Evolutionary conservation across 2,113 vertebrate genomes (phyloP).

Genomic region (Baryphthengus martii): DNA sequence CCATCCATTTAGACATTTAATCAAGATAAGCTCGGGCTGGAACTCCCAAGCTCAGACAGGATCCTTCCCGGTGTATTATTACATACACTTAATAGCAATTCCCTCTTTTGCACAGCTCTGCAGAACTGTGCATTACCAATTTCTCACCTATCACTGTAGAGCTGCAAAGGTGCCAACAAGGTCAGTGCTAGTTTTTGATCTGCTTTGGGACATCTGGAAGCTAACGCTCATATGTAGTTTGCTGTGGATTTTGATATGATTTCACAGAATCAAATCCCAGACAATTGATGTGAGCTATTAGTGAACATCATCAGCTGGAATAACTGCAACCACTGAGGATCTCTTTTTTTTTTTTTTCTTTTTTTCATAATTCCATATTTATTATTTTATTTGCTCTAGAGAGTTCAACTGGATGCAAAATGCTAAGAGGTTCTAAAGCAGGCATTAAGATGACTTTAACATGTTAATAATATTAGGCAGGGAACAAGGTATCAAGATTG

Average conservation of each 20-base stretch:
- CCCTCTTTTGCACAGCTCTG: background rate
- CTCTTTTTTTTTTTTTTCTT: fast-evolving
- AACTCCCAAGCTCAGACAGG: background rate
- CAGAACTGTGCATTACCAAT: background rate
- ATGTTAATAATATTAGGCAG: background rate
- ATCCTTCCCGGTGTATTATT: background rate
- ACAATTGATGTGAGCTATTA: background rate
- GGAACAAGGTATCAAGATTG: background rate
- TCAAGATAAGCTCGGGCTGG: background rate
- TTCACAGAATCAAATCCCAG: background rate
- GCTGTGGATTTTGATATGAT: background rate
- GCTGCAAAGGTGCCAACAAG: background rate
- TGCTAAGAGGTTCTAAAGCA: background rate
- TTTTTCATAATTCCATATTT: background rate
- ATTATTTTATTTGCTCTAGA: background rate
- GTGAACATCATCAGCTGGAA: background rate
- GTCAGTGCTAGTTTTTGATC: background rate
- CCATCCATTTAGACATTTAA: background rate
- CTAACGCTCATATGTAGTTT: background rate
- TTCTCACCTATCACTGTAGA: background rate
- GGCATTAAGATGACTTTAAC: background rate
- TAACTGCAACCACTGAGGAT: background rate
- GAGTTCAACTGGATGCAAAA: background rate
- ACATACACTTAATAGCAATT: background rate
- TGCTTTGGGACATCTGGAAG: background rate